Conservation (phyloP, 1,140 invertebrate genomes). For the Bombus fervidus region DNA sequence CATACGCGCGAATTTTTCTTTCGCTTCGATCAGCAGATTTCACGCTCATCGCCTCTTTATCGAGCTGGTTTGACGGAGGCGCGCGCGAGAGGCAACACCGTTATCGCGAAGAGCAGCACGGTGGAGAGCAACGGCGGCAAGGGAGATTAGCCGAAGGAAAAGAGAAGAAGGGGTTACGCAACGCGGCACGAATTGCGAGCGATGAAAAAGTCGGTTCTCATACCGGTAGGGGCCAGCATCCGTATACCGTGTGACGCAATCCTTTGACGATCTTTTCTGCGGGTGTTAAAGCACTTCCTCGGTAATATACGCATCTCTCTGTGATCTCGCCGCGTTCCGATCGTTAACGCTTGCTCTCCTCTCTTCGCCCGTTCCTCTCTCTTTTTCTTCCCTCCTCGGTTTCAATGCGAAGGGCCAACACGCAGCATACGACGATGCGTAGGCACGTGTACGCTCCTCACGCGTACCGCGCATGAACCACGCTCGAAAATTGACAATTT, state of each 20-base stretch:
- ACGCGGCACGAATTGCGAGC: slow-evolving; percentile 17
- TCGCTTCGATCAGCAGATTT: background rate
- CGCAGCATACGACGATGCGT: background rate
- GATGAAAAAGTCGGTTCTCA: slow-evolving; percentile 18
- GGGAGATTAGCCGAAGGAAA: slow-evolving; percentile 26
- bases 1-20: background rate
- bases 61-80: background rate
- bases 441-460: slow-evolving; percentile 29
- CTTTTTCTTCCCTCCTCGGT: no score
- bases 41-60: background rate
- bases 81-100: background rate
- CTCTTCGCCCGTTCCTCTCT: background rate
- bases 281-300: slow-evolving; percentile 24
- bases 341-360: background rate
- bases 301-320: slow-evolving; percentile 11
- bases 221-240: background rate
- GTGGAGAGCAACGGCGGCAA: background rate
- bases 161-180: slow-evolving; percentile 31
- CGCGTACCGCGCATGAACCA: slow-evolving; percentile 22
- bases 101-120: background rate
- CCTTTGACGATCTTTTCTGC: background rate
- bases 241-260: slow-evolving; percentile 12
- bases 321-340: slow-evolving; percentile 37
- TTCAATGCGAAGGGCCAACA: background rate
- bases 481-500: slow-evolving; percentile 77